phyloP scores from a whole-genome alignment of 2,797 vertebrate genomes.

The Calcarius lapponicus region DNA sequence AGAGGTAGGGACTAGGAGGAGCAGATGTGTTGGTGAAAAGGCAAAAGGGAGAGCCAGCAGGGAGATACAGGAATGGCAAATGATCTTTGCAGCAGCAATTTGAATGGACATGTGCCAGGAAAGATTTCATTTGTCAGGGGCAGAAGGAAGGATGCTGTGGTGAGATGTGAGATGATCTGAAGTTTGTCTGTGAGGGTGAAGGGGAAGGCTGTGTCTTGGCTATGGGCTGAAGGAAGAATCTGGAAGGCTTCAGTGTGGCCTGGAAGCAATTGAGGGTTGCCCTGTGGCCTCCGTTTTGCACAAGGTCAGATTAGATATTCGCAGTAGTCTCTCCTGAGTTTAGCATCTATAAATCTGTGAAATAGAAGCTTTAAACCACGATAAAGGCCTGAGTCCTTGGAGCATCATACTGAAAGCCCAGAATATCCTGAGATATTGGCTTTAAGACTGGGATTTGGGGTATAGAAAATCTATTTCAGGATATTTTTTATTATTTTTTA shows the following conservation, averaged over 20 bases:
- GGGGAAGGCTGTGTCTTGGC: background rate
- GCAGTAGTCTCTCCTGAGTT: background rate
- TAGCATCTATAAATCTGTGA: constrained; percentile 36
- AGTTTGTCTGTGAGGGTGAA: background rate
- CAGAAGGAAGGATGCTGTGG: background rate
- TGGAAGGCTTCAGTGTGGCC: background rate
- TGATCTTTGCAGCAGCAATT: background rate
- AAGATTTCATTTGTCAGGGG: background rate
- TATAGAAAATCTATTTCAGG: constrained; percentile 27
- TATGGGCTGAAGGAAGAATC: background rate
- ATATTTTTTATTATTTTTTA: background rate
- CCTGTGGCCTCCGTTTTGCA: background rate
- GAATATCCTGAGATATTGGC: background rate
- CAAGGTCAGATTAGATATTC: constrained; percentile 11
- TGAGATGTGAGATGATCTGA: background rate
- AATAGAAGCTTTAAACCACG: background rate
- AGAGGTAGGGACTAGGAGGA: background rate
- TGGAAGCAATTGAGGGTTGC: background rate
- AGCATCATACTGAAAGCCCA: background rate
- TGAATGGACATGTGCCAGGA: constrained; percentile 24
- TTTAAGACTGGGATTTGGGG: constrained; percentile 26
- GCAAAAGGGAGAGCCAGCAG: background rate
- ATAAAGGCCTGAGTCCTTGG: constrained; percentile 3
- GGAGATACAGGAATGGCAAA: background rate
- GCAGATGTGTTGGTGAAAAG: background rate